Evolutionary conservation across 2,797 vertebrate genomes (phyloP).

Genomic region (Lacerta viridis): DNA sequence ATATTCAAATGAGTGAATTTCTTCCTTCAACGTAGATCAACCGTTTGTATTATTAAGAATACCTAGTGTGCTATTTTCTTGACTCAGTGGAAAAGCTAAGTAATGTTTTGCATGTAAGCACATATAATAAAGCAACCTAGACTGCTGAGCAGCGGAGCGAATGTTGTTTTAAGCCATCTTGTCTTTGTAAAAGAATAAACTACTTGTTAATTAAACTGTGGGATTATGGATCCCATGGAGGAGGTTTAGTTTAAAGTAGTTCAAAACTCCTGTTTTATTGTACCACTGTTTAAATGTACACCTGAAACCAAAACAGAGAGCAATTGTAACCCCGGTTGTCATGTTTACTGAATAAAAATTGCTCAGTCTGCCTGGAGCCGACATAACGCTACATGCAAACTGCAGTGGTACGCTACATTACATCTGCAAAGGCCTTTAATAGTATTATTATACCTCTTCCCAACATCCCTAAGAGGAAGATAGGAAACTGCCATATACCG

Average conservation of each 20-base stretch:
- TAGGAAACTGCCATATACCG: neutral
- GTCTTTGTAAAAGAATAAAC: constrained; percentile 22
- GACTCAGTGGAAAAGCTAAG: constrained; percentile 36
- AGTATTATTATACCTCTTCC: neutral
- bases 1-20: constrained; percentile 39
- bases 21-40: fast-evolving
- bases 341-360: constrained; percentile 15
- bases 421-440: neutral
- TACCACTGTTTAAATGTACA: constrained; percentile 30
- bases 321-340: constrained; percentile 3
- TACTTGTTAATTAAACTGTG: constrained; percentile 54
- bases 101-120: constrained; percentile 41
- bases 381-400: neutral
- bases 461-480: neutral
- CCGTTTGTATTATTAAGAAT: constrained; percentile 35
- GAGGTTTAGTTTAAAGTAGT: constrained; percentile 44
- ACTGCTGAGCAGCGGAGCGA: constrained; percentile 14
- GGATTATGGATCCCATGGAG: constrained; percentile 35
- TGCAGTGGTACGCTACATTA: constrained; percentile 3
- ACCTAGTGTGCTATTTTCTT: neutral
- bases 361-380: constrained; percentile 13
- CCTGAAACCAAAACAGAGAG: constrained; percentile 25
- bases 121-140: constrained; percentile 45
- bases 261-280: constrained; percentile 43
- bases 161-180: constrained; percentile 48